A percentile compares a stretch with the other conserved stretches of the same genome.
These are phyloP conservation scores for Scaptomyza montana DNA, from an alignment of 1,140 invertebrate species.

Conservation along the genomic window DNA sequence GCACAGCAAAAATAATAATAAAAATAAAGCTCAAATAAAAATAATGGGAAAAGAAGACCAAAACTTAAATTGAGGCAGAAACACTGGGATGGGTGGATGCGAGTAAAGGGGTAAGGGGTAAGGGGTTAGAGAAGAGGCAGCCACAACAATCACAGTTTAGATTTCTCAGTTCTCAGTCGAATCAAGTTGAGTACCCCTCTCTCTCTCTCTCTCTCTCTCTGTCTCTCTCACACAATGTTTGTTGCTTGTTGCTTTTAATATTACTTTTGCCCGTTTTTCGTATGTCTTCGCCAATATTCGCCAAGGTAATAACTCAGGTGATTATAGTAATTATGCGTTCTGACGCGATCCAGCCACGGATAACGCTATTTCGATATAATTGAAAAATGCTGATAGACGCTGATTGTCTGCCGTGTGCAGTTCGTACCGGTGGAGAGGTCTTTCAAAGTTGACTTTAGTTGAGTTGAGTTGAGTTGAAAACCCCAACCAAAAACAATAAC, in stretches of 20 bases:
- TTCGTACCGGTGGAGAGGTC: neutral
- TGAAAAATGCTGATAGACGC: slow-evolving; percentile 84
- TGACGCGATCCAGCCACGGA: slow-evolving; percentile 83
- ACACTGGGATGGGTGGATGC: neutral
- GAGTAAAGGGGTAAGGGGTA: neutral
- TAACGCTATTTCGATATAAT: slow-evolving; percentile 84
- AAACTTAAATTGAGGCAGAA: slow-evolving; percentile 72
- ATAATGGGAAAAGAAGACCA: slow-evolving; percentile 78
- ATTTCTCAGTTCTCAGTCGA: slow-evolving; percentile 53
- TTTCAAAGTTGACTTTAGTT: neutral
- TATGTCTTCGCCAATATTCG: slow-evolving; percentile 78
- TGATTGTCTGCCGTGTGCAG: slow-evolving; percentile 59
- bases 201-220: neutral
- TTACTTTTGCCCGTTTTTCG: slow-evolving; percentile 58
- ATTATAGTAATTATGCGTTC: slow-evolving; percentile 84
- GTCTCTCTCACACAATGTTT: slow-evolving; percentile 1
- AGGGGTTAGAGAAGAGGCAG: neutral
- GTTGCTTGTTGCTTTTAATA: slow-evolving; percentile 70
- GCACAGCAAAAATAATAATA: slow-evolving; percentile 41
- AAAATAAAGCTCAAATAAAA: slow-evolving; percentile 59
- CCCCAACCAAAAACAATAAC: neutral
- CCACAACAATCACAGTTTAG: slow-evolving; percentile 76
- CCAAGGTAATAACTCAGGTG: slow-evolving; percentile 84
- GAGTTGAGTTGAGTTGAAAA: slow-evolving; percentile 10
- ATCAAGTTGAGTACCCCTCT: slow-evolving; percentile 1